Percentiles rank a stretch among this genome's conserved stretches.
phyloP scores from a whole-genome alignment of 53 echinoderm and acorn worm genomes.

The Hippasteria phrygiana region DNA sequence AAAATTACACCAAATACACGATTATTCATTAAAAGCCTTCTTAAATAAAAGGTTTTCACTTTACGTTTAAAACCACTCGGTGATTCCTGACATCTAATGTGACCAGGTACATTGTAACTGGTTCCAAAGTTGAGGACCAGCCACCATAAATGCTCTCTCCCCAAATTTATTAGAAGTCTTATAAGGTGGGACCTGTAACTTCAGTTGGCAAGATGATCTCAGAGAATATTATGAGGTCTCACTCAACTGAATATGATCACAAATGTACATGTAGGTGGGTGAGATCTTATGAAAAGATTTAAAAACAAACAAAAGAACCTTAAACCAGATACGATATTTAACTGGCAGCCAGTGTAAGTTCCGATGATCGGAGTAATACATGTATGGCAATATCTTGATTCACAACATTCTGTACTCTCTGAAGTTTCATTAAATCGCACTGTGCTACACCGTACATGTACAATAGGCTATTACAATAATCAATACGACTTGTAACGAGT shows the following conservation, averaged over 20 bases:
- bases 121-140: conserved; percentile 21
- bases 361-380: not conserved
- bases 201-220: not conserved
- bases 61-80: conserved; percentile 6
- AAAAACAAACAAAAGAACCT: too few species aligned
- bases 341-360: conserved; percentile 19
- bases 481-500: too few species aligned
- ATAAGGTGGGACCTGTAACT: not conserved
- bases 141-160: conserved; percentile 19
- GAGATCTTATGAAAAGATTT: too few species aligned
- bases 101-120: conserved; percentile 13
- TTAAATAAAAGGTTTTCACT: not conserved
- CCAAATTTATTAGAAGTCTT: not conserved
- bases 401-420: conserved; percentile 56
- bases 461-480: conserved; percentile 29
- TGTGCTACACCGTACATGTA: conserved; percentile 55
- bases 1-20: not conserved
- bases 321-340: too few species aligned
- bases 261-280: conserved; percentile 22
- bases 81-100: too few species aligned
- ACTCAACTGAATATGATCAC: not conserved
- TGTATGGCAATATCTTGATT: conserved; percentile 20
- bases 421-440: conserved; percentile 42
- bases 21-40: conserved; percentile 1
- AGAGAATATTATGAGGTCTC: conserved; percentile 16